These are phyloP conservation scores for Anoplius nigerrimus DNA, from an alignment of 2,888 invertebrate genomes.

Conservation along the genomic window DNA sequence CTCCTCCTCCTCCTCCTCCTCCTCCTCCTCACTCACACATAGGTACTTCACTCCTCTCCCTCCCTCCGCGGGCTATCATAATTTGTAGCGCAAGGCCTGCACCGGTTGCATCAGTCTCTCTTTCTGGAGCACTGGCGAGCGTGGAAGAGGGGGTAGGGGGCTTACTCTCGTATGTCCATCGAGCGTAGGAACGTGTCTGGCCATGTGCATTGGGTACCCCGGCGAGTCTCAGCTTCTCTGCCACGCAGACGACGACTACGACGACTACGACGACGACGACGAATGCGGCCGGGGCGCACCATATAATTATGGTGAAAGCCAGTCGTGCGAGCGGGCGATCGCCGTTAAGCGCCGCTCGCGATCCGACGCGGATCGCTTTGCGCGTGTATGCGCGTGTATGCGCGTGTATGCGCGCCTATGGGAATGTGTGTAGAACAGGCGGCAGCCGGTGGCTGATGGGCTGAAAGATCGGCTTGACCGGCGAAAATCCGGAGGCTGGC, in stretches of 20 bases:
- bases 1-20: constrained; percentile 18
- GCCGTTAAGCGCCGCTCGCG: neutral
- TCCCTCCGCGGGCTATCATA: constrained; percentile 42
- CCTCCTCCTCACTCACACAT: constrained; percentile 8
- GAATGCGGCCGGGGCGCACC: constrained; percentile 34
- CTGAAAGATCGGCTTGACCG: too few relatives aligned
- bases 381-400: neutral
- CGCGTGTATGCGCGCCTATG: too few relatives aligned
- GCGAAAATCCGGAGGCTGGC: too few relatives aligned
- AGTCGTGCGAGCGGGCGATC: constrained; percentile 32
- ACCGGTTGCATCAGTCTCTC: constrained; percentile 63
- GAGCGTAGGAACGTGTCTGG: too few relatives aligned
- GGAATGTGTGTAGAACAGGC: too few relatives aligned
- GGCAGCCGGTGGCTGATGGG: too few relatives aligned
- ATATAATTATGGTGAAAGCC: constrained; percentile 70
- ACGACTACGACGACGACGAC: too few relatives aligned
- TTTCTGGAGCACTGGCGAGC: neutral
- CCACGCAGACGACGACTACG: too few relatives aligned
- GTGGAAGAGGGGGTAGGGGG: too few relatives aligned
- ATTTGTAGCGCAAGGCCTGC: constrained; percentile 63
- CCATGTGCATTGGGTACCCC: too few relatives aligned
- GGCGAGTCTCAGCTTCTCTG: neutral
- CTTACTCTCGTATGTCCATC: too few relatives aligned
- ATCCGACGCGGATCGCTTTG: neutral
- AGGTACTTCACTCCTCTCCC: constrained; percentile 4